Conservation (phyloP, 2,888 invertebrate species). For the Andrena bucephala region DNA sequence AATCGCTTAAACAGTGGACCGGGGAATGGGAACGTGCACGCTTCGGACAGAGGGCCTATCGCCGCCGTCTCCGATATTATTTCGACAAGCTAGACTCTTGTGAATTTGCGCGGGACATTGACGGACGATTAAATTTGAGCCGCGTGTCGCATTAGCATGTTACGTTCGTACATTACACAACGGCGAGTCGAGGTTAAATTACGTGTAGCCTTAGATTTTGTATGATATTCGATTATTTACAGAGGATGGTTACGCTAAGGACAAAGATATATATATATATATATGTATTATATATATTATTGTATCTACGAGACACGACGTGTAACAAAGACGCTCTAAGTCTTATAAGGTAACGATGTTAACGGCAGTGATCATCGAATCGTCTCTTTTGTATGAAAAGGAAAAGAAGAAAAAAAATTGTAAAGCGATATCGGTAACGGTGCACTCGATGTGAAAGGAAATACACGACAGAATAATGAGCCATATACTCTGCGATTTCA, state of each 20-base stretch:
- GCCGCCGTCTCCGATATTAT: conserved; percentile 61
- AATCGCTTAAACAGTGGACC: conserved; percentile 38
- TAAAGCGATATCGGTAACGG: conserved; percentile 72
- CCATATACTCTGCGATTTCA: conserved; percentile 32
- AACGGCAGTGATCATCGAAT: conserved; percentile 69
- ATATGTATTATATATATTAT: conserved; percentile 53
- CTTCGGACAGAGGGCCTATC: conserved; percentile 29
- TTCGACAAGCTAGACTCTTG: conserved; percentile 55
- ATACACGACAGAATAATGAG: conserved; percentile 70
- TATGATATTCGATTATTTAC: conserved; percentile 74
- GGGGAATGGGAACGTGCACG: not conserved
- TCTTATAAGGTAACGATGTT: conserved; percentile 33
- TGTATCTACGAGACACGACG: conserved; percentile 57
- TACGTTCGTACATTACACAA: conserved; percentile 65
- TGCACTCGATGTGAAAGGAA: conserved; percentile 77
- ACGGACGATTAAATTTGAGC: conserved; percentile 26
- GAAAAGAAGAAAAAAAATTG: conserved; percentile 53
- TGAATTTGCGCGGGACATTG: conserved; percentile 56
- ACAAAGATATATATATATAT: conserved; percentile 58
- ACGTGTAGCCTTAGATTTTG: conserved; percentile 76
- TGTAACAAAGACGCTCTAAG: conserved; percentile 57
- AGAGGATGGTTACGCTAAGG: conserved; percentile 58
- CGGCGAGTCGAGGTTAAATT: conserved; percentile 67
- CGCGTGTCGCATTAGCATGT: conserved; percentile 62
- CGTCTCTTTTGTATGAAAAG: conserved; percentile 70